phyloP scores from a whole-genome alignment of 2,888 invertebrate species.

The Therioaphis trifolii region DNA sequence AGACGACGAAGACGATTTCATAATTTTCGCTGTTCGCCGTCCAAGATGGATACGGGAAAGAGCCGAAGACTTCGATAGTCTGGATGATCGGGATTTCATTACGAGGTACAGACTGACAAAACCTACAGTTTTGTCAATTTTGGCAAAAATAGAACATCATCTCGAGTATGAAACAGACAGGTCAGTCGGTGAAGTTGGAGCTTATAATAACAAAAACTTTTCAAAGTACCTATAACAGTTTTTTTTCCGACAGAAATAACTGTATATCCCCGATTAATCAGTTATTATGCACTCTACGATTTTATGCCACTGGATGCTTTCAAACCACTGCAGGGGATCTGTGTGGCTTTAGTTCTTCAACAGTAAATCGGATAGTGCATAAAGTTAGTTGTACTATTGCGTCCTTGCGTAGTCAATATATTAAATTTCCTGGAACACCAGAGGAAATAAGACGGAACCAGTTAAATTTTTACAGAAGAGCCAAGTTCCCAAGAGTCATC shows the following conservation, averaged over 20 bases:
- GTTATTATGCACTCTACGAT: conserved; percentile 39
- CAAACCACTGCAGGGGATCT: conserved; percentile 63
- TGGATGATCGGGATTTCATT: too few relatives aligned
- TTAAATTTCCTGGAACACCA: conserved; percentile 60
- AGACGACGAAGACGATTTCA: conserved; percentile 14
- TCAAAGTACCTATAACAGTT: not conserved
- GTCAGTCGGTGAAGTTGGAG: conserved; percentile 13
- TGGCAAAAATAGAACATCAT: too few relatives aligned
- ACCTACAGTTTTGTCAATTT: too few relatives aligned
- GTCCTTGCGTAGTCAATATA: conserved; percentile 42
- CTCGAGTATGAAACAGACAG: too few relatives aligned
- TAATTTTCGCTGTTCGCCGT: too few relatives aligned
- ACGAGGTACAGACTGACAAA: too few relatives aligned
- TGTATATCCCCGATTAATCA: conserved; percentile 52
- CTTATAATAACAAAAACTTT: conserved; percentile 19
- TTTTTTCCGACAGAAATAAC: conserved; percentile 35
- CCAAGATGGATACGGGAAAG: too few relatives aligned
- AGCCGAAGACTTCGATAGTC: too few relatives aligned
- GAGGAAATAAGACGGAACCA: conserved; percentile 63
- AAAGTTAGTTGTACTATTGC: conserved; percentile 65
- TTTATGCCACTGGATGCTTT: conserved; percentile 49
- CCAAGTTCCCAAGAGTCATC: too few relatives aligned
- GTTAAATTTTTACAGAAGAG: conserved; percentile 63
- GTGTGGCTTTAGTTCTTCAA: conserved; percentile 64
- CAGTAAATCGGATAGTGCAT: conserved; percentile 65